Conservation (phyloP, 1,140 invertebrate genomes). For the Cydia pomonella region DNA sequence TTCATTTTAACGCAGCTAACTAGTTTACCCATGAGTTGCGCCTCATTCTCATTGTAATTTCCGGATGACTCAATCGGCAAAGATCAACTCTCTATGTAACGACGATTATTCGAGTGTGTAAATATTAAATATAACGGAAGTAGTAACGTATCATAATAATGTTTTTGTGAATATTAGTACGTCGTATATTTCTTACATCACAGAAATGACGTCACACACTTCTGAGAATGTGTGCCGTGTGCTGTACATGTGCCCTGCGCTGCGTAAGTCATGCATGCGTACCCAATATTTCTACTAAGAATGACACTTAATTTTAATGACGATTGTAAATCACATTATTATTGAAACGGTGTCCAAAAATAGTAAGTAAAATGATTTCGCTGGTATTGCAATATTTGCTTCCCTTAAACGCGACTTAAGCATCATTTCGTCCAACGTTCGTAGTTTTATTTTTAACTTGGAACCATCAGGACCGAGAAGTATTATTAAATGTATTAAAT, state of each 20-base stretch:
- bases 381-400: not conserved
- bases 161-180: not conserved
- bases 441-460: conserved; percentile 24
- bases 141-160: not conserved
- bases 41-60: too few relatives aligned
- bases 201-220: not conserved
- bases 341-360: not conserved
- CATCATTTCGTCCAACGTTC: not conserved
- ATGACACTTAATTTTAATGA: not conserved
- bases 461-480: not conserved
- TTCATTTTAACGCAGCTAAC: too few relatives aligned
- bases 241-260: not conserved
- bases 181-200: not conserved
- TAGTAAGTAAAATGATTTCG: not conserved
- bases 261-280: too few relatives aligned
- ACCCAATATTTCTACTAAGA: not conserved
- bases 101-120: not conserved
- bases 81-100: not conserved
- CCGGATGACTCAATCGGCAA: not conserved
- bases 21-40: too few relatives aligned
- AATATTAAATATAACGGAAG: too few relatives aligned
- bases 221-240: not conserved
- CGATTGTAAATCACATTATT: not conserved
- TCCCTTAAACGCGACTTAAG: not conserved
- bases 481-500: too few relatives aligned